Conservation (phyloP, 1,140 invertebrate genomes). For the Bursaphelenchus mucronatus region DNA sequence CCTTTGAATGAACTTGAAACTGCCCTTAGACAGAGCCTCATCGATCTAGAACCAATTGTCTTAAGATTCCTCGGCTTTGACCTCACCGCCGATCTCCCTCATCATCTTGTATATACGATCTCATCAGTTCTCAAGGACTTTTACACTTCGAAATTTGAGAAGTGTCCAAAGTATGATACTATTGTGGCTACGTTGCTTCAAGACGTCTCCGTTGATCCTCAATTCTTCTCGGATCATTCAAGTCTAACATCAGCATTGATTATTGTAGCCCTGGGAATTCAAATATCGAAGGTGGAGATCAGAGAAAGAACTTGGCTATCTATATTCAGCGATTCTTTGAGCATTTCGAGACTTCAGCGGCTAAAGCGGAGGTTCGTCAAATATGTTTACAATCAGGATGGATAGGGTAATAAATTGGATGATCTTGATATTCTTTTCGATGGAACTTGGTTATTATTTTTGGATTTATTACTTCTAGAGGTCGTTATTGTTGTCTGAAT, state of each 20-base stretch:
- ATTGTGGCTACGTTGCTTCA: constrained; percentile 11
- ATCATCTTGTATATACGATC: constrained; percentile 1
- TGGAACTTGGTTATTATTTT: no score
- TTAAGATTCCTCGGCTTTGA: constrained; percentile 12
- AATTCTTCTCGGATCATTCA: constrained; percentile 5
- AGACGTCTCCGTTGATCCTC: constrained; percentile 1
- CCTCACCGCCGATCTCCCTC: constrained; percentile 1
- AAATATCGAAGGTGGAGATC: not conserved
- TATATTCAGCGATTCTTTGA: not conserved
- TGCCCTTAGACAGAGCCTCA: constrained; percentile 1
- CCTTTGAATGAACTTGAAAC: constrained; percentile 6
- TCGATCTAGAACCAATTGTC: constrained; percentile 8
- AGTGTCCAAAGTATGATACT: not conserved
- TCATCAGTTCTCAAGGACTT: constrained; percentile 2
- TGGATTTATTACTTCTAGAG: no score
- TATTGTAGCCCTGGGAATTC: constrained; percentile 6
- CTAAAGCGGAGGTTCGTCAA: constrained; percentile 15
- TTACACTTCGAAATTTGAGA: not conserved
- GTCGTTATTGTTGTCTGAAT: no score
- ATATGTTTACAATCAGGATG: constrained; percentile 1
- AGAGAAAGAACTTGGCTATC: not conserved
- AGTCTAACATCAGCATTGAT: not conserved
- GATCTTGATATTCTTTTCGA: no score
- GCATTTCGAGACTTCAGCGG: constrained; percentile 1
- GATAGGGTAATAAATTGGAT: no score